phyloP scores from a whole-genome alignment of 1,140 invertebrate genomes.

The Pseudomyrmex cubaensis region DNA sequence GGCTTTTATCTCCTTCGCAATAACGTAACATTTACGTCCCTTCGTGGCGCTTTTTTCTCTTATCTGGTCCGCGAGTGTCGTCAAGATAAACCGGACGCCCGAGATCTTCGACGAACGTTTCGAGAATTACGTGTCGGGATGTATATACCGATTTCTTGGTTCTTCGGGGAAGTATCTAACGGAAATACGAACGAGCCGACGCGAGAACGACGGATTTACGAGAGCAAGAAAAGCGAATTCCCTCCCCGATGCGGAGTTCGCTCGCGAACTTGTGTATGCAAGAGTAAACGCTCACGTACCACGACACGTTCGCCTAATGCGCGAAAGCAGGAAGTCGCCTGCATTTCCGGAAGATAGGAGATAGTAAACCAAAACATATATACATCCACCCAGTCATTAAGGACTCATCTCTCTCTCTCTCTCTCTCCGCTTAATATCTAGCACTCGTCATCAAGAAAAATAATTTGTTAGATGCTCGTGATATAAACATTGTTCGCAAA shows the following conservation, averaged over 20 bases:
- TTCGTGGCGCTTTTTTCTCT: constrained; percentile 52
- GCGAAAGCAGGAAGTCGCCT: neutral
- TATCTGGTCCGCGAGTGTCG: constrained; percentile 41
- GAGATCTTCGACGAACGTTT: constrained; percentile 59
- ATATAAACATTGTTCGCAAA: no score
- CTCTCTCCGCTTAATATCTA: neutral
- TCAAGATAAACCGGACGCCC: constrained; percentile 69
- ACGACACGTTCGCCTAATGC: constrained; percentile 45
- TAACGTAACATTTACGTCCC: constrained; percentile 62
- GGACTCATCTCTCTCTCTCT: neutral
- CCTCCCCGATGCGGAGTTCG: constrained; percentile 19
- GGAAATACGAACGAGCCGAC: constrained; percentile 35
- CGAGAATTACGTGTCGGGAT: constrained; percentile 59
- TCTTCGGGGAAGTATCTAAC: constrained; percentile 2
- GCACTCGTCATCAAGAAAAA: neutral
- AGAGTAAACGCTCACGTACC: neutral
- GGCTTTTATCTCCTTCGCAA: constrained; percentile 68
- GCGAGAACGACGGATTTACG: constrained; percentile 60
- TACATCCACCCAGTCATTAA: neutral
- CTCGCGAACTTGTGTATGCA: constrained; percentile 15
- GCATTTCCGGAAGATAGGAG: neutral
- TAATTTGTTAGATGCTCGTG: neutral
- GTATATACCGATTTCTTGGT: constrained; percentile 43
- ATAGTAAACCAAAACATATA: constrained; percentile 4
- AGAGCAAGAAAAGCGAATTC: constrained; percentile 35